Evolutionary conservation across 1,140 invertebrate genomes (phyloP), one percentile per base, ranked within the genome.

Genomic region (Pomacea maculata): DNA sequence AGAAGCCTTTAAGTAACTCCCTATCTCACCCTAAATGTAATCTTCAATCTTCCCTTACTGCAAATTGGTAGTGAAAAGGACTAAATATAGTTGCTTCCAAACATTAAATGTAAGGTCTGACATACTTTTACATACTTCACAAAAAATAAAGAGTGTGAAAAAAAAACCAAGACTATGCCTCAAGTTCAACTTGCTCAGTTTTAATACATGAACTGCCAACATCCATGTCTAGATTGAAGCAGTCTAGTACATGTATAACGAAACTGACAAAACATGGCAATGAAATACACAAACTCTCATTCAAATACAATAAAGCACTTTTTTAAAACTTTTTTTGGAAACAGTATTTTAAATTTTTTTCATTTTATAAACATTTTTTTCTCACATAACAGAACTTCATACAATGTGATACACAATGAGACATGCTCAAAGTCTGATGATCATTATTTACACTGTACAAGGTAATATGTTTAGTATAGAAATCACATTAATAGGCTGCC

Each of bases 221-320:
- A 71, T 57, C 77, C 77, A 78, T 70, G 19, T 54, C 67, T 77
- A 77, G 75, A 77, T 78, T 45, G 67, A 70, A 78, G 77, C 77
- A 78, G 77, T 78, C 77, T 78, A 77, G 75, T 77, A 78, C 45
- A 78, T 70, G 67, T 78, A 54, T 70, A 78, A 78, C 70, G 77
- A 78, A 61, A 78, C 76, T 67, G 77, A 78, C 77, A 78, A 54
- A 61, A 70, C 19, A 71, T 70, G 65, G 65, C 52, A 67, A 70
- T 78, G 65, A 65, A 70, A 55, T 61, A 78, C 54, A 78, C 67
- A 71, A 15, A 78, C 77, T 78, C 65, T 65, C 77, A 78, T 78
- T 65, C 77, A 78, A 55, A 70, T 70, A 70, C 67, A 70, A 78
- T 78, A 78, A 78, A 78, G 77, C 77, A 78, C 77, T 78, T 78